These are phyloP conservation scores for Fragum sueziense DNA, from an alignment of 2,888 invertebrate genomes.

Conservation along the genomic window DNA sequence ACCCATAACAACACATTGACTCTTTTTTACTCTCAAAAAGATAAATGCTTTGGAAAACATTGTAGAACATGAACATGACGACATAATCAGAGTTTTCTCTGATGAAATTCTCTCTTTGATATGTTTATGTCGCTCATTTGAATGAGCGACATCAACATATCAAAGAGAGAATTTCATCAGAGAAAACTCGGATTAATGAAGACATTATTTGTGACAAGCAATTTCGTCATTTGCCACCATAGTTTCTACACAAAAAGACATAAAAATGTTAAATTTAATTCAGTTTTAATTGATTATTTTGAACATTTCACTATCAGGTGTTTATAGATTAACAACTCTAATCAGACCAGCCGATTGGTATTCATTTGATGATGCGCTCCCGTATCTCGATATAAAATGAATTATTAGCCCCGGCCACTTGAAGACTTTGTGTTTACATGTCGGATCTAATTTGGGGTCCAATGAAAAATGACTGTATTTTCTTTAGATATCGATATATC, in stretches of 20 bases:
- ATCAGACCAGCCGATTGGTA: slow-evolving; percentile 32
- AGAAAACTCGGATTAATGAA: too few relatives aligned
- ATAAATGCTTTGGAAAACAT: too few relatives aligned
- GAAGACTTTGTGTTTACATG: slow-evolving; percentile 29
- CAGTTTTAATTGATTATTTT: not conserved
- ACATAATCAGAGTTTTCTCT: too few relatives aligned
- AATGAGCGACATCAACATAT: too few relatives aligned
- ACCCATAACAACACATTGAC: not conserved
- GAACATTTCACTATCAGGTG: slow-evolving; percentile 40
- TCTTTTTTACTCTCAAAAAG: too few relatives aligned
- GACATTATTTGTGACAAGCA: not conserved
- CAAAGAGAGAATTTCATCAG: too few relatives aligned
- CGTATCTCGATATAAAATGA: slow-evolving; percentile 33
- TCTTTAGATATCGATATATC: slow-evolving; percentile 6
- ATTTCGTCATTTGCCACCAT: not conserved
- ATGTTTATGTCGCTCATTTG: too few relatives aligned
- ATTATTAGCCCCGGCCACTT: slow-evolving; percentile 29
- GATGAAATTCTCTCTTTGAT: too few relatives aligned
- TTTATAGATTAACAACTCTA: slow-evolving; percentile 41
- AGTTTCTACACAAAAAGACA: too few relatives aligned
- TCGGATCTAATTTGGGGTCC: slow-evolving; percentile 32
- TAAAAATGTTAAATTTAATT: not conserved
- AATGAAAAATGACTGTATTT: slow-evolving; percentile 49
- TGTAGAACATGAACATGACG: too few relatives aligned
- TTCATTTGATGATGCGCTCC: slow-evolving; percentile 40